Evolutionary conservation across 1,140 invertebrate species (phyloP).

Genomic region (Batillaria attramentaria): DNA sequence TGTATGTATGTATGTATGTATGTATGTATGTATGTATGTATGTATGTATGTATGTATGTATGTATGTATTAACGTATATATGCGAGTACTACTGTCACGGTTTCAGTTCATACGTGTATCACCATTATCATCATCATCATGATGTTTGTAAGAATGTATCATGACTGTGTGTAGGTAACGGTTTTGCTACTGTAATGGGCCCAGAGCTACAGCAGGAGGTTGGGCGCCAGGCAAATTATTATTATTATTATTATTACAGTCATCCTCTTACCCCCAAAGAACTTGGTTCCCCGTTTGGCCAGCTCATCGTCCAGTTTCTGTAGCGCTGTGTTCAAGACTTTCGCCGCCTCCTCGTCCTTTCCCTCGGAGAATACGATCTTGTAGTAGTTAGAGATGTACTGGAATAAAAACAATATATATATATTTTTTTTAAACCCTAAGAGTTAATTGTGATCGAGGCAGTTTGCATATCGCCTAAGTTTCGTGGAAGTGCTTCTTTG

Average conservation of each 20-base stretch:
- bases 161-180: too few relatives aligned
- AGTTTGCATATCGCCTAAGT: not conserved
- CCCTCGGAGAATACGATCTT: conserved; percentile 10
- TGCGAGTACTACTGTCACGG: too few relatives aligned
- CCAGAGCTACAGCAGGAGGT: not conserved
- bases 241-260: not conserved
- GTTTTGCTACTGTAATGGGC: not conserved
- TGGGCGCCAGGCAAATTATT: too few relatives aligned
- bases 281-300: conserved; percentile 8
- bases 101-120: too few relatives aligned
- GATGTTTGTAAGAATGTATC: not conserved
- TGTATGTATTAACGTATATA: too few relatives aligned
- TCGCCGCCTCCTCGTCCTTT: not conserved
- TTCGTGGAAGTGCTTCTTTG: not conserved
- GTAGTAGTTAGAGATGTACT: not conserved
- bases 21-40: too few relatives aligned
- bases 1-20: too few relatives aligned
- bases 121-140: too few relatives aligned
- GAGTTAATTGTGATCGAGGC: not conserved
- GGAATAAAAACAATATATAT: not conserved
- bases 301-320: not conserved
- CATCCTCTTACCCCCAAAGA: conserved; percentile 26
- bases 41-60: too few relatives aligned
- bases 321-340: not conserved
- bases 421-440: not conserved